Conservation (phyloP, 2,888 invertebrate species). For the Andricus quercusramuli region DNA sequence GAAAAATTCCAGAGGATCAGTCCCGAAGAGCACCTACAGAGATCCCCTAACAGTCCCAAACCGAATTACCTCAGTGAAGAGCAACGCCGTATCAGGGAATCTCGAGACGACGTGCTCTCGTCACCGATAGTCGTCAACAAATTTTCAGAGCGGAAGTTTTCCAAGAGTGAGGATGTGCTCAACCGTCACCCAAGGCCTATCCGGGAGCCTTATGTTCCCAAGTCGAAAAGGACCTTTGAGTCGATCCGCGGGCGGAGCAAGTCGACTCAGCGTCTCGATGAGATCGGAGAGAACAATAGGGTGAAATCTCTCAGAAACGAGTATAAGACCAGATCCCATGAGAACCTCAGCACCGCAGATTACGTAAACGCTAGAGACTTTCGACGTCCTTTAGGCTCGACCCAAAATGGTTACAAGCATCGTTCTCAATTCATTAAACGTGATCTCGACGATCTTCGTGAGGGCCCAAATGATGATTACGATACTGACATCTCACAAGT, state of each 20-base stretch:
- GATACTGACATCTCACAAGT: conserved; percentile 76
- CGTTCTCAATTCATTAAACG: conserved; percentile 63
- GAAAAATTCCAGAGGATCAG: conserved; percentile 59
- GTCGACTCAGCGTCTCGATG: conserved; percentile 73
- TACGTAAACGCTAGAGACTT: conserved; percentile 74
- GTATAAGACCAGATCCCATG: conserved; percentile 73
- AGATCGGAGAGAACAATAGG: conserved; percentile 67
- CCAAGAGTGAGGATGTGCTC: conserved; percentile 71
- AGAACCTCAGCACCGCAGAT: conserved; percentile 70
- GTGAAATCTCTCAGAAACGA: conserved; percentile 67
- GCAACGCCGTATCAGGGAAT: conserved; percentile 47
- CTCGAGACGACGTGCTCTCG: conserved; percentile 55
- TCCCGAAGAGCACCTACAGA: conserved; percentile 42
- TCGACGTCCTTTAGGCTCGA: conserved; percentile 61
- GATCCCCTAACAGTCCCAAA: conserved; percentile 48
- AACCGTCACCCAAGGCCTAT: conserved; percentile 62
- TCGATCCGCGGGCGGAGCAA: conserved; percentile 72
- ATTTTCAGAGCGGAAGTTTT: conserved; percentile 69
- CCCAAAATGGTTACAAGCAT: conserved; percentile 62
- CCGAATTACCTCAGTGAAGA: conserved; percentile 57
- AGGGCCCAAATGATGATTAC: conserved; percentile 73
- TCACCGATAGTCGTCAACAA: conserved; percentile 66
- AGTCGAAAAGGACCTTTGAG: conserved; percentile 70
- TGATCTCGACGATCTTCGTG: conserved; percentile 68
- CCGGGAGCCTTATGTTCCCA: conserved; percentile 65